Base-by-base conservation (phyloP, 2,797 vertebrate species). In the Adrianichthys oophorus region DNA sequence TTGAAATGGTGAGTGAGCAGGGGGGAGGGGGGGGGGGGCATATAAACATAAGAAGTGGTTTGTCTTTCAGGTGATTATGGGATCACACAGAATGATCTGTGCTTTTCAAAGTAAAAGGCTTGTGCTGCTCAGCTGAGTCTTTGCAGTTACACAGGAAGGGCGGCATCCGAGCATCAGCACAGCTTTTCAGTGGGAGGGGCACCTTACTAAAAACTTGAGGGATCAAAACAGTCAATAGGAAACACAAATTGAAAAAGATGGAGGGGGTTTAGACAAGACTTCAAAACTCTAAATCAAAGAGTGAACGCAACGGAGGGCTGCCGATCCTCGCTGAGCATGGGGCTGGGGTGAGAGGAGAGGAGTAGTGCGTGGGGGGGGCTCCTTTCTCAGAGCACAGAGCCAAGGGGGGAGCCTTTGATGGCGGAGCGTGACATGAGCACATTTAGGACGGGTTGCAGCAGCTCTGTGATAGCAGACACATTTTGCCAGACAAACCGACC, bases 401-500 rank as follows among this genome's bases (percentile, higher is more conserved):
- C 78, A 57, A 80, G 81, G 85, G 83, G 80, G 67, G 84, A 85
- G 76, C 67, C 83, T 90, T 88, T 89, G 85, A 88, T 88, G 85
- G 82, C 76, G 16, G 74, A 85, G 86, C 74, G 84, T 88, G 86
- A 87, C 83, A 87, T 81, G 81, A 86, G 78, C 82, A 80, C 79
- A 85, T 87, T 85, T 88, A 73, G 62, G 83, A 71, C 70, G 65
- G 65, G 72, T 72, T 46, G 68, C 70, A 71, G 67, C 16, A 42
- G 68, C 76, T 59, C 26, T 67, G 74, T 81, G 78, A 84, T 85
- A 87, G 79, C 65, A 82, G 67, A 79, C 76, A 65, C 71, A 72
- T 72, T 37, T 76, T 72, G 63, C 72, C 78, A 82, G 70, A 71
- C 50, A 44, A 37, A 51, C 59, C 46, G 23, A 68, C 61, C 41